Evolutionary conservation across 2,113 vertebrate genomes (phyloP), one percentile per base, ranked within the genome.

Genomic region (Romanogobio albipinnatus): DNA sequence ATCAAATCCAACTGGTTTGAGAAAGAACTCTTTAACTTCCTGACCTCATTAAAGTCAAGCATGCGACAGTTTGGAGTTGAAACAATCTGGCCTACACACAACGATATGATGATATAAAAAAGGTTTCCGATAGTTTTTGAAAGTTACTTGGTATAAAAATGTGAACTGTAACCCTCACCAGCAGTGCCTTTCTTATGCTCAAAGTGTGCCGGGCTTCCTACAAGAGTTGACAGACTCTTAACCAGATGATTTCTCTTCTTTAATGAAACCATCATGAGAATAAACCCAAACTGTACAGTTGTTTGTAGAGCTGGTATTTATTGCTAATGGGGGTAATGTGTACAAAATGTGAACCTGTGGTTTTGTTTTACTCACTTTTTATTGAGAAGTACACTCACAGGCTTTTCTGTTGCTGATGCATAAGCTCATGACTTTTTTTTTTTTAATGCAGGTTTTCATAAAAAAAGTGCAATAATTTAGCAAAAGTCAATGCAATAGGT

Each of bases 401-500:
- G 62, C n/a, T 81, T 22, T 33, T 33, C 49, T 39, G 49, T 83
- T 79, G 17, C 10, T 61, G 33, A 5, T 66, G 29, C 86, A 61
- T 76, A 53, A 76, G 71, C 47, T 68, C 2, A 24, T 53, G 43
- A 58, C n/a, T n/a, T 56, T 56, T 56, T 5, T 11, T 8, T 56
- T 19, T 1, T 3, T 17, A 36, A 68, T 68, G 64, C 64, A 24
- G n/a, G 22, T 24, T 49, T 74, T 74, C 43, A 15, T 74, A n/a
- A 77, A 73, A 77, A 66, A 81, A 87, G 90, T 93, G 92, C 93
- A 93, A 94, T 93, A 92, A 56, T 84, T 84, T 76, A 79, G 88
- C 83, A 91, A 90, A 83, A 77, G 85, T 58, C 59, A 89, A 84
- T 90, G 90, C 88, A 92, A 90, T 9, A 22, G n/a, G 61, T 24